Evolutionary conservation across 2,797 vertebrate species (phyloP).

Genomic region (Petrocephalus schoutedeni): DNA sequence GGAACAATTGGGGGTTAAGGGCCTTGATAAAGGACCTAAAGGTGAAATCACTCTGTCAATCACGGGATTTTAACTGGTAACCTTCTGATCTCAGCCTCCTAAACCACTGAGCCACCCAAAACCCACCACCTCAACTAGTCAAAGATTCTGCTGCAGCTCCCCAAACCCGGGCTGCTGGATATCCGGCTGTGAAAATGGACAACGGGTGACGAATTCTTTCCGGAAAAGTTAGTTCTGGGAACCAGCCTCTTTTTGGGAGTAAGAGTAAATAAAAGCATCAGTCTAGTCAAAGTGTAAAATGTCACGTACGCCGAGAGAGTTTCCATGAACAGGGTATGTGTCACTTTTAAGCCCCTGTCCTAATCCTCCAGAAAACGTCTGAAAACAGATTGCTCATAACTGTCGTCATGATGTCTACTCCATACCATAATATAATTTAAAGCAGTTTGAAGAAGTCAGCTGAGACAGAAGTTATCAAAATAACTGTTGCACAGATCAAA

Average conservation of each 20-base stretch:
- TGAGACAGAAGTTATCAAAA: neutral
- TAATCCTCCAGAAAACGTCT: neutral
- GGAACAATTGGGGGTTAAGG: neutral
- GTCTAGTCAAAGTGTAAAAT: constrained; percentile 9
- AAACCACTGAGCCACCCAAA: neutral
- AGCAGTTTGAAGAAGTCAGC: neutral
- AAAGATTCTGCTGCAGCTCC: neutral
- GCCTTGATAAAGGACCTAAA: neutral
- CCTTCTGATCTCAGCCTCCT: neutral
- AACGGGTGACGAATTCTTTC: neutral
- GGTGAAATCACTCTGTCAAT: neutral
- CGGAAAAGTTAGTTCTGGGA: neutral
- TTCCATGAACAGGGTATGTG: neutral
- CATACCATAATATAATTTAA: neutral
- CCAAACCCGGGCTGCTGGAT: neutral
- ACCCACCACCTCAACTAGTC: neutral
- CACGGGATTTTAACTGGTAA: neutral
- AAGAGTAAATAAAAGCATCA: neutral
- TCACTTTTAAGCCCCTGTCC: neutral
- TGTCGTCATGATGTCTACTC: neutral
- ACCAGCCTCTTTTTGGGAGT: neutral
- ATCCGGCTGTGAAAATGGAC: neutral
- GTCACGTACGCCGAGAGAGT: neutral
- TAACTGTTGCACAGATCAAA: neutral
- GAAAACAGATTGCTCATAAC: neutral